Conservation (phyloP, 2,113 vertebrate genomes). For the human (Homo sapiens) region DNA sequence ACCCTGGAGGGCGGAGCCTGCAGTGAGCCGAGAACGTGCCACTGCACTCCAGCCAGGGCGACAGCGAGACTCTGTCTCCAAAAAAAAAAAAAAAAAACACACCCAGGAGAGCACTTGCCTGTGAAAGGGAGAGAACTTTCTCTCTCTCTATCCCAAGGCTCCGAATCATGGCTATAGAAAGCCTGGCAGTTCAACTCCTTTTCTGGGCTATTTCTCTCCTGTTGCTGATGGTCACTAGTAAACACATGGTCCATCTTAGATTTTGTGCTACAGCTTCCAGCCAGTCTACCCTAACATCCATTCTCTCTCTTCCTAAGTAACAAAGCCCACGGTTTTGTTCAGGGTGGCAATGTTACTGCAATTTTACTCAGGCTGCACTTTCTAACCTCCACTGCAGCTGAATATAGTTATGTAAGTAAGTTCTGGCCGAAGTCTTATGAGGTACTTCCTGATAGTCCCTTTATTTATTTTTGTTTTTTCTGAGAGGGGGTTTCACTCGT, state of each 20-base stretch:
- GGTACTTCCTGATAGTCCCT: neutral
- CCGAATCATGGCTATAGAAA: neutral
- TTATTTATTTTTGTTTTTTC: neutral
- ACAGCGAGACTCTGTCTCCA: no score
- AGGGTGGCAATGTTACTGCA: neutral
- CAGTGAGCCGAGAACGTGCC: no score
- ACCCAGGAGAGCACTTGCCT: accelerated
- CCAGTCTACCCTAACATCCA: neutral
- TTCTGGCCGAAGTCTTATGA: neutral
- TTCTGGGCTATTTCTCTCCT: neutral
- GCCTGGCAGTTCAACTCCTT: neutral
- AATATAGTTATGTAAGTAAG: neutral
- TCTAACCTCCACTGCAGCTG: neutral
- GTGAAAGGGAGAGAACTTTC: no score
- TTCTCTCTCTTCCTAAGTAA: neutral
- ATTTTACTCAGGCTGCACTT: neutral
- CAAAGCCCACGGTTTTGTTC: neutral
- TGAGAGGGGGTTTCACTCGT: no score
- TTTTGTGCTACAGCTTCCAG: neutral
- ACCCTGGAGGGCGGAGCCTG: no score
- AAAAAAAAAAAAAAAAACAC: no score
- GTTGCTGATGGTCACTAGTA: neutral
- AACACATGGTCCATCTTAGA: neutral
- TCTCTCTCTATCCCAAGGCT: neutral
- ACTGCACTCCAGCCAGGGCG: no score